Conservation (phyloP, 2,113 vertebrate genomes). For the Bothrops jararaca region DNA sequence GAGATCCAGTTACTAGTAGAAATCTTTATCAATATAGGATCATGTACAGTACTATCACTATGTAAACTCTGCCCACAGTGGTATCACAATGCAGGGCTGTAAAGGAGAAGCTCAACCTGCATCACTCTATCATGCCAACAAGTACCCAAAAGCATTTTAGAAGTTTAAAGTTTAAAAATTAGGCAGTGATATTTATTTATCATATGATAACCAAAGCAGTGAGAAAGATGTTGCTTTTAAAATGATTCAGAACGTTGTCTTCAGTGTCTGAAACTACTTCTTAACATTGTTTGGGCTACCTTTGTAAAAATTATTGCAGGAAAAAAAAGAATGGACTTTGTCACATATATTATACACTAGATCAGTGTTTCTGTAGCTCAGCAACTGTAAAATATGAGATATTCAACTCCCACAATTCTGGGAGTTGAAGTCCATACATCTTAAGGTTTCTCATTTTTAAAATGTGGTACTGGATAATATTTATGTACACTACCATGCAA, state of each 20-base stretch:
- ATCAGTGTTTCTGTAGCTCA: not conserved
- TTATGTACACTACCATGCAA: not conserved
- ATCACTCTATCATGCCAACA: not conserved
- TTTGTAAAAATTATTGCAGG: not conserved
- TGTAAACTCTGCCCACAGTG: not conserved
- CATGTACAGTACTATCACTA: not conserved
- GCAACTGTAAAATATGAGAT: not conserved
- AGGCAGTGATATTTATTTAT: not conserved
- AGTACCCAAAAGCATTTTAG: not conserved
- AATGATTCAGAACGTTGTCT: not conserved
- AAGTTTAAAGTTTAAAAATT: not conserved
- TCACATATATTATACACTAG: not conserved
- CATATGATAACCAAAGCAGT: not conserved
- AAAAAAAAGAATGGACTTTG: not conserved
- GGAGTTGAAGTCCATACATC: not conserved
- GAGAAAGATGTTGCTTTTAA: not conserved
- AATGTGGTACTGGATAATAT: not conserved
- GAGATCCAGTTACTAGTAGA: not conserved
- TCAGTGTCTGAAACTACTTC: not conserved
- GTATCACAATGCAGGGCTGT: not conserved
- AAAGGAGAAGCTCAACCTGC: not conserved
- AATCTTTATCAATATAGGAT: not conserved
- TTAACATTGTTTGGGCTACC: not conserved
- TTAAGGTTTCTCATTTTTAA: not conserved
- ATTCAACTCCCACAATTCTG: not conserved